Evolutionary conservation across 2,888 invertebrate species (phyloP).

Genomic region (Brachypterus glaber): DNA sequence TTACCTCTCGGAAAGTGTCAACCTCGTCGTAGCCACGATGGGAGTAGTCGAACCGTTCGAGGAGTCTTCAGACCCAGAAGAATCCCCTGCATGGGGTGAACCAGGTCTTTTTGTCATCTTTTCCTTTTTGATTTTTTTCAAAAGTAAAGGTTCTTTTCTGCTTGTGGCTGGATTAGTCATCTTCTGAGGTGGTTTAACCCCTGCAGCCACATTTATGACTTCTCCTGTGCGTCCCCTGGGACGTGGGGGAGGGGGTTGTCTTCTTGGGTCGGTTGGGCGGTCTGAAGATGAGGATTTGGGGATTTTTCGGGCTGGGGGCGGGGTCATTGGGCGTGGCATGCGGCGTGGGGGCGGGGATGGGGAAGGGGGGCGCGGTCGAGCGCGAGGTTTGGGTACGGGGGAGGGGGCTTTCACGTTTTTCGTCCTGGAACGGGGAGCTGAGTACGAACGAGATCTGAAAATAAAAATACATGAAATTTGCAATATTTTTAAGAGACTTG

Average conservation of each 20-base stretch:
- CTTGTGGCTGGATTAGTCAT: conserved; percentile 30
- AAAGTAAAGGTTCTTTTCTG: conserved; percentile 37
- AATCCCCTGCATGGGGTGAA: conserved; percentile 42
- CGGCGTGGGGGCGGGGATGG: conserved; percentile 50
- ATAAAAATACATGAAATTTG: too few relatives aligned
- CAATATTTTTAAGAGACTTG: too few relatives aligned
- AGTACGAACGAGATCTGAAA: conserved; percentile 49
- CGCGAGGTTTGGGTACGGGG: conserved; percentile 44
- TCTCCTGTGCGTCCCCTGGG: conserved; percentile 46
- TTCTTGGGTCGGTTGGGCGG: conserved; percentile 41
- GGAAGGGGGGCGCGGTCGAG: conserved; percentile 36
- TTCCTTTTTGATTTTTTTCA: conserved; percentile 39
- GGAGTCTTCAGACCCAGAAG: conserved; percentile 53
- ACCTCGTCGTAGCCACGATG: conserved; percentile 49
- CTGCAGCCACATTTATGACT: conserved; percentile 38
- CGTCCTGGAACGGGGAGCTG: conserved; percentile 45
- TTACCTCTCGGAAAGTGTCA: conserved; percentile 78
- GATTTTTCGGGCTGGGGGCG: conserved; percentile 35
- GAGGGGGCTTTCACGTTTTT: conserved; percentile 15
- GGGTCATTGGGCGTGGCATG: conserved; percentile 44
- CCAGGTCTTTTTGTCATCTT: conserved; percentile 38
- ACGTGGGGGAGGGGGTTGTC: conserved; percentile 48
- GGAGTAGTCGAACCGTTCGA: conserved; percentile 51
- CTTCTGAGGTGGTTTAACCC: conserved; percentile 48
- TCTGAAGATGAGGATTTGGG: conserved; percentile 28